Base-by-base conservation (phyloP, 2,797 vertebrate species). In the Macropodus opercularis region DNA sequence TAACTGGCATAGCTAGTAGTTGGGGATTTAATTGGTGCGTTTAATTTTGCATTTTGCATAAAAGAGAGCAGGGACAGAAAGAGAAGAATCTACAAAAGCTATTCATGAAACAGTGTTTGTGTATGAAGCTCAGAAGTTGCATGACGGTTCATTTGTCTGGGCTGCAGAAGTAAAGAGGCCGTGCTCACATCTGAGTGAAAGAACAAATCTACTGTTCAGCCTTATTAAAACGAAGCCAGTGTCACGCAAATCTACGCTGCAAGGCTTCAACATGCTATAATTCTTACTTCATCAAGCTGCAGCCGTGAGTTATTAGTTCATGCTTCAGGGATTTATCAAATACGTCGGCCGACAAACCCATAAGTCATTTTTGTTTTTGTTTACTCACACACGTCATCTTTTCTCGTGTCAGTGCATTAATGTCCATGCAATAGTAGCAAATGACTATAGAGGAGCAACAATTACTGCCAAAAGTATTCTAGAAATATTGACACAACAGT, bases 171-270 rank as follows among this genome's bases (percentile, higher is more conserved):
- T 9, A 11, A 39, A 32, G 22, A 9, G 5, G 44, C 34, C 31
- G 38, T 36, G 19, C 4, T 48, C 13, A 19, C 18, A 13, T 3
- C 34, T 10, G 18, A 52, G 9, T 42, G 17, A 43, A 49, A 24
- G n/a, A 42, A 31, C 6, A 19, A 24, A 27, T 23, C 49, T 32
- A 22, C 46, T 46, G 38, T 41, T 3, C 13, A 2, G 31, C 9
- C 10, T 12, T 35, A 39, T 6, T 52, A 13, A 69, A 60, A 50
- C 36, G 10, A 55, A 63, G 18, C 48, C 26, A 5, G 17, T 55
- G 26, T 42, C 35, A 19, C 35, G 10, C 23, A 36, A 52, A 57
- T 36, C n/a, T 27, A 17, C 42, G 52, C 26, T 27, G 22, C 6
- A 2, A 3, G 44, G 38, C 40, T 5, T 1, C 6, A 5, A 5